Evolutionary conservation across 2,113 vertebrate species (phyloP).

Genomic region (Diphyllodes magnificus): DNA sequence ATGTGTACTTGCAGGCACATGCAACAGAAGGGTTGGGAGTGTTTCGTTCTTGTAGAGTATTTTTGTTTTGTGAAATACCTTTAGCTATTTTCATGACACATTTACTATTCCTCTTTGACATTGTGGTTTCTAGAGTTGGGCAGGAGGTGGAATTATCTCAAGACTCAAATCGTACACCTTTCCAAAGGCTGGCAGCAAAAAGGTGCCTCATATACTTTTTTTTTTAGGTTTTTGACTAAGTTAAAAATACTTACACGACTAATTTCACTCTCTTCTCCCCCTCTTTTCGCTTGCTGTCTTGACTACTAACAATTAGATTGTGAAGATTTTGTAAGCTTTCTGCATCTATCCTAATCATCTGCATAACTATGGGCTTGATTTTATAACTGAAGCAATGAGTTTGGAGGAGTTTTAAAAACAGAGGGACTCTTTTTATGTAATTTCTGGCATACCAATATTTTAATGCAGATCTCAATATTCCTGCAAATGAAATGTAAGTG

Average conservation of each 20-base stretch:
- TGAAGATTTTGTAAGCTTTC: not conserved
- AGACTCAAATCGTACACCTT: constrained; percentile 86
- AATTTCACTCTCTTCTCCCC: not conserved
- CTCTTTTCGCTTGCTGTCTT: constrained; percentile 1
- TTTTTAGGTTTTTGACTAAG: constrained; percentile 26
- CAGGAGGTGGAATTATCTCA: constrained; percentile 81
- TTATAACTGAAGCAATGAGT: not conserved
- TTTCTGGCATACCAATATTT: not conserved
- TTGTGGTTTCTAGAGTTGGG: constrained; percentile 85
- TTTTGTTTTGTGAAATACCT: not conserved
- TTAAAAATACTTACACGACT: constrained; percentile 49
- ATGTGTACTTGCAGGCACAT: not conserved
- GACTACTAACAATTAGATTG: constrained; percentile 38
- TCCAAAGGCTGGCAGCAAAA: constrained; percentile 81
- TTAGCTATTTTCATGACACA: constrained; percentile 37
- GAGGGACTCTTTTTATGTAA: not conserved
- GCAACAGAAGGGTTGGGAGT: not conserved
- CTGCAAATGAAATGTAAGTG: not conserved
- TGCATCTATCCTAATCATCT: not conserved
- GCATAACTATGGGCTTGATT: not conserved
- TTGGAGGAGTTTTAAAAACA: not conserved
- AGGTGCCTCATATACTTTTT: constrained; percentile 77
- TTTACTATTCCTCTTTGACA: constrained; percentile 76
- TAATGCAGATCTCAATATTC: not conserved
- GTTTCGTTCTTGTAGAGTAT: not conserved